phyloP scores from a whole-genome alignment of 2,888 invertebrate species.

The Pristionchus entomophagus region DNA sequence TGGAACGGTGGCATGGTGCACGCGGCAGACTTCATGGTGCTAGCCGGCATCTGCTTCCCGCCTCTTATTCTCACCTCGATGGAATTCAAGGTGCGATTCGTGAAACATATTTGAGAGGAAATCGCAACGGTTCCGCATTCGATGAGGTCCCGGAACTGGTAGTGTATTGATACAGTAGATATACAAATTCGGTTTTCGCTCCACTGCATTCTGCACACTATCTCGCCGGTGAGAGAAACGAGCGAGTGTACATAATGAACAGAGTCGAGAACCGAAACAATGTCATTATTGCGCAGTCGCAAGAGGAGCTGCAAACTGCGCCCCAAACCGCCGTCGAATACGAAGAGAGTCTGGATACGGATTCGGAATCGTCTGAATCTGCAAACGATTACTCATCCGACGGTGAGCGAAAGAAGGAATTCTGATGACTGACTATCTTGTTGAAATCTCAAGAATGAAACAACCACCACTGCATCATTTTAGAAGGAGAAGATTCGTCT shows the following conservation, averaged over 20 bases:
- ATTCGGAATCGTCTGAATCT: conserved; percentile 59
- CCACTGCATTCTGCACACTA: no score
- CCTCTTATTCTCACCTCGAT: conserved; percentile 86
- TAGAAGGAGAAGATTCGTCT: neutral
- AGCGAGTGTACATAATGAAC: neutral
- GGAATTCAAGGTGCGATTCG: conserved; percentile 84
- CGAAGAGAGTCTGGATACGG: conserved; percentile 56
- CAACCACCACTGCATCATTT: neutral
- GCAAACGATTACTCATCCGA: neutral
- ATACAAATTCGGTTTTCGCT: no score
- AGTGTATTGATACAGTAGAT: no score
- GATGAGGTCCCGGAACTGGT: no score
- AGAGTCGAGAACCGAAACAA: neutral
- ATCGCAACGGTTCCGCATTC: no score
- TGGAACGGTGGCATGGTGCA: conserved; percentile 98
- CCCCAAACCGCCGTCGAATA: conserved; percentile 79
- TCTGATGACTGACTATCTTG: neutral
- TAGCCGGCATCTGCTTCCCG: conserved; percentile 88
- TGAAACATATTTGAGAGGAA: no score
- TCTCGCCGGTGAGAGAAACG: no score
- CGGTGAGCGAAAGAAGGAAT: neutral
- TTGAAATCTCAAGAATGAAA: neutral
- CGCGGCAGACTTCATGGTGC: conserved; percentile 81
- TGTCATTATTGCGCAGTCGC: conserved; percentile 84
- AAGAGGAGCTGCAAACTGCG: conserved; percentile 96